phyloP scores from a whole-genome alignment of 1,140 invertebrate species.

The Scaptomyza pallida region DNA sequence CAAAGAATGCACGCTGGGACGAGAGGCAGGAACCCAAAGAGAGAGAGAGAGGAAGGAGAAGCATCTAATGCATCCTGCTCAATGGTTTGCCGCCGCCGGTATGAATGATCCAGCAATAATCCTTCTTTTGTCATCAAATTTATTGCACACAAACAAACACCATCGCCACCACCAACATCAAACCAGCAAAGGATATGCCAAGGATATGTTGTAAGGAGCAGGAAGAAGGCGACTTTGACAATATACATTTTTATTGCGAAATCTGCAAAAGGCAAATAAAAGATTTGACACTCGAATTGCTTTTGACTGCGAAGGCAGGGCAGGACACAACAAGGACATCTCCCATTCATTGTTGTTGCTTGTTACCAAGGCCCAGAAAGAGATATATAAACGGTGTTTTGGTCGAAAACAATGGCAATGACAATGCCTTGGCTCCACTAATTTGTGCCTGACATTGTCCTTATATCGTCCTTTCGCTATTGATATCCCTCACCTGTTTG shows the following conservation, averaged over 20 bases:
- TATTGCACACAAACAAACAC: constrained; percentile 77
- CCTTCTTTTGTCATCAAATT: constrained; percentile 82
- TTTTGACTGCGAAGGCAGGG: constrained; percentile 46
- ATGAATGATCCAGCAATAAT: constrained; percentile 79
- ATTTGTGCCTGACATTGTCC: constrained; percentile 48
- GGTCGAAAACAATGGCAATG: constrained; percentile 13
- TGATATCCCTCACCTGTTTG: constrained; percentile 57
- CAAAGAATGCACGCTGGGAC: constrained; percentile 73
- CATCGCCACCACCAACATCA: no score
- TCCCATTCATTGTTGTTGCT: background rate
- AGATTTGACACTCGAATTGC: constrained; percentile 83
- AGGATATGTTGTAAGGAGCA: background rate
- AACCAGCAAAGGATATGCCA: constrained; percentile 50
- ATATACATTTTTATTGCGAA: constrained; percentile 80
- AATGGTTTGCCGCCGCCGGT: constrained; percentile 48
- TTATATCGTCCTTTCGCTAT: constrained; percentile 33
- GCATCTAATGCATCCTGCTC: constrained; percentile 38
- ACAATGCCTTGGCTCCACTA: constrained; percentile 52
- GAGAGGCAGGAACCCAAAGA: constrained; percentile 60
- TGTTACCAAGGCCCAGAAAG: background rate
- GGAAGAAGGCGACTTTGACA: constrained; percentile 55
- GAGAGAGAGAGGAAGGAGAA: no score
- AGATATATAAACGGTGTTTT: background rate
- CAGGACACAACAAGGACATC: background rate
- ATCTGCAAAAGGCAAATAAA: constrained; percentile 83